These are phyloP conservation scores for Pyrocoelia pectoralis DNA, from an alignment of 2,888 invertebrate genomes.

Conservation along the genomic window DNA sequence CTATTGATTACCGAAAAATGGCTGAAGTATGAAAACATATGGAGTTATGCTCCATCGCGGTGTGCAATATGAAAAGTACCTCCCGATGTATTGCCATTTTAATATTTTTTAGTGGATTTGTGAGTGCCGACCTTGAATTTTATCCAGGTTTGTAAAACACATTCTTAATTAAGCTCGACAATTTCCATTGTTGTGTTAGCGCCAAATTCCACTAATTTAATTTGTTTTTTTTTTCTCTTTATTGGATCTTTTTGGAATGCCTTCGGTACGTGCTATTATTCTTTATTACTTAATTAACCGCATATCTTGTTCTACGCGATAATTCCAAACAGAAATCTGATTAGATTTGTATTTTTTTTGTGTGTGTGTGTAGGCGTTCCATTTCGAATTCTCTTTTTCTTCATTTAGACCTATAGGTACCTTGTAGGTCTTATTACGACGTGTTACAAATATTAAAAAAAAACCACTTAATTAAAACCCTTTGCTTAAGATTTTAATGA, in stretches of 20 bases:
- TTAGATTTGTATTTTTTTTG: too few relatives aligned
- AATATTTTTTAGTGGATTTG: slow-evolving; percentile 52
- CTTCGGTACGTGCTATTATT: background rate
- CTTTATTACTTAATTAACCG: background rate
- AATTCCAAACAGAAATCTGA: background rate
- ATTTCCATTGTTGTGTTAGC: background rate
- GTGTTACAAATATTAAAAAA: too few relatives aligned
- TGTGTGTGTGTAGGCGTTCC: too few relatives aligned
- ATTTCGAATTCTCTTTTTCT: too few relatives aligned
- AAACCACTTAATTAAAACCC: too few relatives aligned
- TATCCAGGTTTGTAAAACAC: slow-evolving; percentile 54
- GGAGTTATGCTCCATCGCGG: slow-evolving; percentile 50
- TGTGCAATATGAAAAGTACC: slow-evolving; percentile 54
- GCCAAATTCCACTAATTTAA: background rate
- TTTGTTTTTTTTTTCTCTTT: background rate
- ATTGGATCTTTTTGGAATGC: background rate
- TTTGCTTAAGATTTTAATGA: too few relatives aligned
- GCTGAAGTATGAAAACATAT: slow-evolving; percentile 57
- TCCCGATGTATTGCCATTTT: slow-evolving; percentile 52
- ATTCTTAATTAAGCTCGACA: background rate
- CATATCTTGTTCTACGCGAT: background rate
- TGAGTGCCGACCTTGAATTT: slow-evolving; percentile 52
- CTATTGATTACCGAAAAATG: slow-evolving; percentile 57
- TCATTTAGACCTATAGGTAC: too few relatives aligned
- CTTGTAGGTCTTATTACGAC: too few relatives aligned